phyloP scores from a whole-genome alignment of 2,113 vertebrate species.

The Rhipidura dahli region DNA sequence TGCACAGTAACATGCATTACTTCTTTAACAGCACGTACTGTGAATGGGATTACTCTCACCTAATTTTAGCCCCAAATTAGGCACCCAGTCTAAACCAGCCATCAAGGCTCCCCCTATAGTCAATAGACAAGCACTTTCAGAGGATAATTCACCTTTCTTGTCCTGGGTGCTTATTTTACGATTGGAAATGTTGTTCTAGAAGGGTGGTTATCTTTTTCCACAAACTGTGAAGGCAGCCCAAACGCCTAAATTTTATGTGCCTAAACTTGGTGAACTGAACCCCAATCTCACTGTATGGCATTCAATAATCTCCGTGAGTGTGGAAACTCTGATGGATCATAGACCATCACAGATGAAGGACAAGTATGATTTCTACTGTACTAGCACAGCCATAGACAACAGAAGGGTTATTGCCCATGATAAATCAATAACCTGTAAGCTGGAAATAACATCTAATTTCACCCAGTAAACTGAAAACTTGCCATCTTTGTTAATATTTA shows the following conservation, averaged over 20 bases:
- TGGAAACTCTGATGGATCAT: not conserved
- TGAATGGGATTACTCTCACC: conserved; percentile 1
- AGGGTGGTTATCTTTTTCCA: not conserved
- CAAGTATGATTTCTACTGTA: not conserved
- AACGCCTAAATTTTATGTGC: not conserved
- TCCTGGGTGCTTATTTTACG: conserved; percentile 16
- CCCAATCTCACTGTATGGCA: not conserved
- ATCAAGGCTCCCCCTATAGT: conserved; percentile 17
- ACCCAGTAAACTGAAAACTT: not conserved
- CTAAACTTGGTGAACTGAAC: not conserved
- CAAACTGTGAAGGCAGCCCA: not conserved
- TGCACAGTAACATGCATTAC: not conserved
- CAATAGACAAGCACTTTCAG: not conserved
- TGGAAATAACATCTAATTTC: not conserved
- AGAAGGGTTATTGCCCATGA: not conserved
- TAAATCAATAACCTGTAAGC: not conserved
- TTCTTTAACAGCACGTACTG: not conserved
- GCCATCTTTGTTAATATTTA: not conserved
- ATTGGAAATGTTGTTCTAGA: not conserved
- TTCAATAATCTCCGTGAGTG: not conserved
- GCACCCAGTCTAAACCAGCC: conserved; percentile 11
- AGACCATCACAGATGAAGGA: not conserved
- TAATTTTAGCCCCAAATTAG: conserved; percentile 31
- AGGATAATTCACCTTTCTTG: conserved; percentile 12
- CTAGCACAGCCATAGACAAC: not conserved